phyloP scores from a whole-genome alignment of 2,888 invertebrate genomes.

The Seira musarum region DNA sequence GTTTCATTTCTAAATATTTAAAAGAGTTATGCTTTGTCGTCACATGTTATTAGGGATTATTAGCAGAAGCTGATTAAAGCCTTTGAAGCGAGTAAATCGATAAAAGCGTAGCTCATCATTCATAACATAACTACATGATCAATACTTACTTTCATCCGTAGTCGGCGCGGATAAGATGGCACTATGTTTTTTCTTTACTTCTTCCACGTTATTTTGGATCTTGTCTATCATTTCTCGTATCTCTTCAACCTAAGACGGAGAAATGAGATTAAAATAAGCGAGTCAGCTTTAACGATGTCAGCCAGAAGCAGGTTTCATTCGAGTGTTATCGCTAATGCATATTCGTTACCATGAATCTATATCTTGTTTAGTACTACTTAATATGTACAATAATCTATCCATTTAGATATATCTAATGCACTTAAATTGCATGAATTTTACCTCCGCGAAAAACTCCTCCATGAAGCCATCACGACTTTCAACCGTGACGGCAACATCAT shows the following conservation, averaged over 20 bases:
- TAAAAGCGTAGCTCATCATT: not conserved
- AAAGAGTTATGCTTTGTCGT: not conserved
- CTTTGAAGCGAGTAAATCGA: too few relatives aligned
- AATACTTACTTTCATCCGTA: constrained; percentile 95
- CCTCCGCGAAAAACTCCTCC: constrained; percentile 99
- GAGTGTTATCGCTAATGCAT: not conserved
- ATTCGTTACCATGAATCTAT: not conserved
- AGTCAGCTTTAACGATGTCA: too few relatives aligned
- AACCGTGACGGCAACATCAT: constrained; percentile 96
- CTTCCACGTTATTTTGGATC: constrained; percentile 99
- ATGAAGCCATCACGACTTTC: constrained; percentile 95
- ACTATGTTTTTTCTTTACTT: constrained; percentile 99
- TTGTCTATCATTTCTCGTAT: constrained; percentile 99
- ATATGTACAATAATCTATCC: too few relatives aligned
- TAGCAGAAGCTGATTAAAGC: not conserved
- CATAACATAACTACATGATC: not conserved
- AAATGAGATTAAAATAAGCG: constrained; percentile 5
- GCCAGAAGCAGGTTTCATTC: not conserved
- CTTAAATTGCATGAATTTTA: constrained; percentile 73
- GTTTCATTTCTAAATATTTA: constrained; percentile 92
- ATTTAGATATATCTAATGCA: too few relatives aligned
- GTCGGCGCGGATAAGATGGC: constrained; percentile 98
- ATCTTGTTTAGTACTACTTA: too few relatives aligned
- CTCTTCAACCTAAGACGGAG: constrained; percentile 90
- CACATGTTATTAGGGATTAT: not conserved